Evolutionary conservation across 1,140 invertebrate genomes (phyloP).

Genomic region (Papilio helenus): DNA sequence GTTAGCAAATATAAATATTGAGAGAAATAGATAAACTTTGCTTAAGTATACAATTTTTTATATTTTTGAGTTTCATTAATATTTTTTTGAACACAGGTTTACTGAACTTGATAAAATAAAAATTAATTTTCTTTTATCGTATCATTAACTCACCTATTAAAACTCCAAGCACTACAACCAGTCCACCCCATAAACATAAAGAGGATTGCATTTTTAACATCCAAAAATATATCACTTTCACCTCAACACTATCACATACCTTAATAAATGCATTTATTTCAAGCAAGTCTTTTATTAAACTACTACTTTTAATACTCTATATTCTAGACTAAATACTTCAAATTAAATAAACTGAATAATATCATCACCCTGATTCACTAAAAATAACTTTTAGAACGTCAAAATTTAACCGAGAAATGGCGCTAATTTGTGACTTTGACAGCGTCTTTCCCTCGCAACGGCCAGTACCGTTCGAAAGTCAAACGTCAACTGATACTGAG

Average conservation of each 20-base stretch:
- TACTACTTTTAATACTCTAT: not conserved
- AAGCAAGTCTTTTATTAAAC: not conserved
- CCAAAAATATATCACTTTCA: slow-evolving; percentile 68
- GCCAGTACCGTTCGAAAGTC: slow-evolving; percentile 71
- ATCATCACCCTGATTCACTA: slow-evolving; percentile 34
- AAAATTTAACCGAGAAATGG: slow-evolving; percentile 43
- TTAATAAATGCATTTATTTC: slow-evolving; percentile 41
- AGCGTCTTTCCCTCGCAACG: slow-evolving; percentile 55
- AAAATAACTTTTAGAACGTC: slow-evolving; percentile 45
- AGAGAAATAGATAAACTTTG: no score
- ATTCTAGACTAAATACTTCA: not conserved
- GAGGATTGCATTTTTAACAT: slow-evolving; percentile 67
- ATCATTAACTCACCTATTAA: slow-evolving; percentile 63
- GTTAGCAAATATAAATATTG: not conserved
- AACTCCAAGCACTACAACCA: slow-evolving; percentile 58
- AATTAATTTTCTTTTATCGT: not conserved
- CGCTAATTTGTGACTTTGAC: slow-evolving; percentile 48
- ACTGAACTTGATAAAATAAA: no score
- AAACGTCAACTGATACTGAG: slow-evolving; percentile 75
- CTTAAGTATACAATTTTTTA: no score
- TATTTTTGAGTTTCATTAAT: no score
- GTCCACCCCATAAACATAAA: slow-evolving; percentile 61
- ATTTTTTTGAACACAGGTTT: no score
- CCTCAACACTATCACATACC: slow-evolving; percentile 61
- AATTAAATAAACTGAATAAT: not conserved